phyloP scores from a whole-genome alignment of 2,797 vertebrate species.

The Loriculus beryllinus region DNA sequence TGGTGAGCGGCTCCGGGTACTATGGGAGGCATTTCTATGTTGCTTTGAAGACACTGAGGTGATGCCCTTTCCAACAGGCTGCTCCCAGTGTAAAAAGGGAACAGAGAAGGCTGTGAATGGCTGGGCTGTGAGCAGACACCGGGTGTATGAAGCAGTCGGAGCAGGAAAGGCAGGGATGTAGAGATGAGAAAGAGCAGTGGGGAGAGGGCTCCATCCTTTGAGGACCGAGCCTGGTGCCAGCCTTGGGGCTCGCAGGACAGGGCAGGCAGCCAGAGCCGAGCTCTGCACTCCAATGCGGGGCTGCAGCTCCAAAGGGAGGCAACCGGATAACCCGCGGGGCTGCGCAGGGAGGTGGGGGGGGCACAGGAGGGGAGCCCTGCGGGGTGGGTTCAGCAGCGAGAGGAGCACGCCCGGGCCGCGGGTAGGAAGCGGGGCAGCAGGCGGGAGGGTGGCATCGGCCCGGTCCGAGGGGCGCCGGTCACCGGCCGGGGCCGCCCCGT shows the following conservation, averaged over 20 bases:
- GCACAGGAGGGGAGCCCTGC: neutral
- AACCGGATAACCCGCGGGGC: neutral
- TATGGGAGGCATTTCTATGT: rapidly evolving
- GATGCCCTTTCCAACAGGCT: too few species aligned
- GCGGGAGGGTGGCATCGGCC: neutral
- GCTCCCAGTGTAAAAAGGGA: neutral
- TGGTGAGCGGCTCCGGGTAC: rapidly evolving
- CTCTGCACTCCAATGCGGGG: neutral
- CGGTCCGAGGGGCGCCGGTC: too few species aligned
- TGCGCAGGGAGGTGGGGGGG: neutral
- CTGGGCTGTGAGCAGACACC: neutral
- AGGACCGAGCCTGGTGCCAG: neutral
- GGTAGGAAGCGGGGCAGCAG: neutral
- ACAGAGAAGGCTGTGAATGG: rapidly evolving
- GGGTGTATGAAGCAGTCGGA: neutral
- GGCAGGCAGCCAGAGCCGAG: neutral
- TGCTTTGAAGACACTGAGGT: rapidly evolving
- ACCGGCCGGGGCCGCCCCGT: neutral
- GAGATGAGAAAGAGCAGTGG: neutral
- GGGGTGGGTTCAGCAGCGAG: neutral
- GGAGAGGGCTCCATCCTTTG: neutral
- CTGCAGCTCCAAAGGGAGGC: neutral
- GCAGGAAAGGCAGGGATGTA: neutral
- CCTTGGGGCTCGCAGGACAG: neutral
- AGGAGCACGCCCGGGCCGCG: neutral